These are phyloP conservation scores for Agrilus biguttatus DNA, from an alignment of 2,888 invertebrate genomes.

Conservation along the genomic window DNA sequence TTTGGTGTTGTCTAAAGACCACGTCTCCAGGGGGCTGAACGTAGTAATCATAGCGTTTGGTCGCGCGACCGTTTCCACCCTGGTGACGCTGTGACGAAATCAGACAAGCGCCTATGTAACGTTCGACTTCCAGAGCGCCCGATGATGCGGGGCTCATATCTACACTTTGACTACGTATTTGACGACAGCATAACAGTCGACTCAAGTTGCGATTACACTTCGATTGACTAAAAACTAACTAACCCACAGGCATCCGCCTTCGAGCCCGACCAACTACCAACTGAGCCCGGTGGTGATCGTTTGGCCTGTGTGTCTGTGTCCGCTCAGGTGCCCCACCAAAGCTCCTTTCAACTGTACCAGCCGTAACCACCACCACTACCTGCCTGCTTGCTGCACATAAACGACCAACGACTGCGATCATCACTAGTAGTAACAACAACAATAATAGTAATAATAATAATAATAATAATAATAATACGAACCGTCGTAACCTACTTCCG, in stretches of 20 bases:
- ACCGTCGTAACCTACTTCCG: conserved; percentile 27
- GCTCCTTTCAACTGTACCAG: conserved; percentile 25
- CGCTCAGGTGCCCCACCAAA: too few species aligned
- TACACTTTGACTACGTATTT: conserved; percentile 30
- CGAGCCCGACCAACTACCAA: too few species aligned
- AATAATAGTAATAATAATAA: too few species aligned
- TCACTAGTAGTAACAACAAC: conserved; percentile 7
- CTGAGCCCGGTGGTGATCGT: too few species aligned
- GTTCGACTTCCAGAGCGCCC: conserved; percentile 44
- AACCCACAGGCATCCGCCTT: too few species aligned
- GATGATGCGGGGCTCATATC: conserved; percentile 62
- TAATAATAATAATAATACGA: conserved; percentile 6
- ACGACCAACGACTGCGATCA: conserved; percentile 16
- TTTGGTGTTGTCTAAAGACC: conserved; percentile 2
- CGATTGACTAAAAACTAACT: too few species aligned
- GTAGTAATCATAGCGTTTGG: conserved; percentile 29
- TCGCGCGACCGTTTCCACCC: conserved; percentile 9
- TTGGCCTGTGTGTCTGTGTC: too few species aligned
- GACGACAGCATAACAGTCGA: conserved; percentile 32
- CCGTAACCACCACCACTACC: conserved; percentile 25
- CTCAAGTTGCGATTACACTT: too few species aligned
- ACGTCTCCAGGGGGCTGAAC: conserved; percentile 26
- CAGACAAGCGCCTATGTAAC: conserved; percentile 47
- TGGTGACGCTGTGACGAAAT: conserved; percentile 32
- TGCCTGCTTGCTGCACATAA: conserved; percentile 24